Evolutionary conservation across 2,113 vertebrate species (phyloP).

Genomic region (Catagonus wagneri): DNA sequence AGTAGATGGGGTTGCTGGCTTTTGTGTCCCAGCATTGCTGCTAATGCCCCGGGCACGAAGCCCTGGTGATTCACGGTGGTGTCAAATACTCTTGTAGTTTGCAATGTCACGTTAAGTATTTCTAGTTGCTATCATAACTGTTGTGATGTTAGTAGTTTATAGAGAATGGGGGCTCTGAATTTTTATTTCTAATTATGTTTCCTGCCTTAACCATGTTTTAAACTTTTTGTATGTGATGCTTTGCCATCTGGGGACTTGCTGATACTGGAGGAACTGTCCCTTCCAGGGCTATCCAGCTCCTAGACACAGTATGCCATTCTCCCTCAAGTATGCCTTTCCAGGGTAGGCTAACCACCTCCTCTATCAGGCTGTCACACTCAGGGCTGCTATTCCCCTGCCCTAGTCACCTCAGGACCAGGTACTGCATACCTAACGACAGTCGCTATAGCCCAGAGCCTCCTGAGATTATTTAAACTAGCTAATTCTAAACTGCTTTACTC

Average conservation of each 20-base stretch:
- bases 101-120: slow-evolving; percentile 50
- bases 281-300: neutral
- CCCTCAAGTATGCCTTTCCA: neutral
- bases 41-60: neutral
- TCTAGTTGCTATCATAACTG: neutral
- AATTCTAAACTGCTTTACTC: neutral
- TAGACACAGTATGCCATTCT: neutral
- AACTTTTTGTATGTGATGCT: neutral
- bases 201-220: neutral
- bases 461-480: neutral
- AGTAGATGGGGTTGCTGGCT: neutral
- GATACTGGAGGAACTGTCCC: neutral
- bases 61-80: slow-evolving; percentile 38
- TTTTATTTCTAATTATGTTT: neutral
- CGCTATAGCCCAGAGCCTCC: neutral
- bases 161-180: neutral
- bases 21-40: neutral
- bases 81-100: slow-evolving; percentile 32
- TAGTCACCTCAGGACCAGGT: neutral
- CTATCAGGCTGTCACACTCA: neutral
- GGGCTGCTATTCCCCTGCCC: neutral
- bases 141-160: slow-evolving; percentile 2
- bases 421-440: neutral
- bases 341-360: neutral
- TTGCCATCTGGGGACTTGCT: neutral